Percentiles rank a stretch among this genome's conserved stretches.
phyloP scores from a whole-genome alignment of 23 tunicate species.

The Phallusia fumigata region DNA sequence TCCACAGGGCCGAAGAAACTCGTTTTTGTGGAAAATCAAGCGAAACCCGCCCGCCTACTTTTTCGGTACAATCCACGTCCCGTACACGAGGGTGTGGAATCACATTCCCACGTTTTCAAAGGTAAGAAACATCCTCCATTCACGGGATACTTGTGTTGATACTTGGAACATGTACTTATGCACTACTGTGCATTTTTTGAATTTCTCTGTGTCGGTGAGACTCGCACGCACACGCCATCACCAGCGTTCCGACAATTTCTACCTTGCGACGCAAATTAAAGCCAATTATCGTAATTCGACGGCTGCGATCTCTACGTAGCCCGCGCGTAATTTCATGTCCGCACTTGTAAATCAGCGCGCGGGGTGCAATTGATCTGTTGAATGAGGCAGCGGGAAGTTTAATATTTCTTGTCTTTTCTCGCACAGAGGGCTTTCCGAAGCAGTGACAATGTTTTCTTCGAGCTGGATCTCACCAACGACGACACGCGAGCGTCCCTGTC shows the following conservation, averaged over 20 bases:
- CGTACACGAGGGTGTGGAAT: slow-evolving; percentile 55
- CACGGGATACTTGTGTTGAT: neutral
- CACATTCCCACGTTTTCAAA: slow-evolving; percentile 47
- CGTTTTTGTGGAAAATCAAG: slow-evolving; percentile 50
- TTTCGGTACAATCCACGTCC: slow-evolving; percentile 67
- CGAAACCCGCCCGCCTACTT: slow-evolving; percentile 64
- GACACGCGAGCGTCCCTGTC: slow-evolving; percentile 16
- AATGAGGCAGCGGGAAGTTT: neutral
- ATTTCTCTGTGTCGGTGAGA: neutral
- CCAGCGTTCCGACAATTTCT: slow-evolving; percentile 14
- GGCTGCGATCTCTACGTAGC: neutral
- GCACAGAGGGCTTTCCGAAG: slow-evolving; percentile 30
- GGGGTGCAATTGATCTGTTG: neutral
- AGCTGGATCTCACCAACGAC: slow-evolving; percentile 47
- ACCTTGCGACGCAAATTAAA: neutral
- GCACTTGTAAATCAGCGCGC: neutral
- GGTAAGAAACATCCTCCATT: slow-evolving; percentile 15
- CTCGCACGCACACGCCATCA: neutral
- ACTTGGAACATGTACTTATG: neutral
- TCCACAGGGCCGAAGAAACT: slow-evolving; percentile 2
- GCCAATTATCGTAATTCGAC: neutral
- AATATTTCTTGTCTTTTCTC: neutral
- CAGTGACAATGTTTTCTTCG: slow-evolving; percentile 48
- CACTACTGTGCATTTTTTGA: neutral
- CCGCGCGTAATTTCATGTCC: neutral